Percentiles rank a stretch among this genome's conserved stretches.
Evolutionary conservation across 2,888 invertebrate genomes (phyloP).

Genomic region (Cephalotes varians): DNA sequence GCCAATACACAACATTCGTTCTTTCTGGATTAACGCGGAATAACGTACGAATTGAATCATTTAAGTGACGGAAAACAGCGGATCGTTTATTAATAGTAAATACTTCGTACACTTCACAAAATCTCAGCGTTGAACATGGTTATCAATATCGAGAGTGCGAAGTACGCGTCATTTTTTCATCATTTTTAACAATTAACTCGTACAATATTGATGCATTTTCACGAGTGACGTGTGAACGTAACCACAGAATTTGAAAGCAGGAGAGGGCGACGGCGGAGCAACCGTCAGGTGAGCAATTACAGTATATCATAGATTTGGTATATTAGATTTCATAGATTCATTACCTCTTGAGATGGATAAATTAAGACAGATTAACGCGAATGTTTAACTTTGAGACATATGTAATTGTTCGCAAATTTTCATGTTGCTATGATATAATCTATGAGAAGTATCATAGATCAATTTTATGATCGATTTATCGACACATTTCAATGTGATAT

Average conservation of each 20-base stretch:
- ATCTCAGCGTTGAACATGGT: not conserved
- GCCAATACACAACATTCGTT: not conserved
- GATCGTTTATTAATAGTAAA: not conserved
- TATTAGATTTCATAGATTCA: not conserved
- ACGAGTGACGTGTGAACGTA: not conserved
- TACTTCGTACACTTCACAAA: too few relatives aligned
- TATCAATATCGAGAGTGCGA: too few relatives aligned
- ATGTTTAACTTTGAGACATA: not conserved
- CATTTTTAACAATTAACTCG: not conserved
- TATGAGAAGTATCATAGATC: too few relatives aligned
- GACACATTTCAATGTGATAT: not conserved
- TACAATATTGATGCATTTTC: not conserved
- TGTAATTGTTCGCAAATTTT: not conserved
- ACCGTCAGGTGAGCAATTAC: slow-evolving; percentile 7
- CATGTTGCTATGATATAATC: too few relatives aligned
- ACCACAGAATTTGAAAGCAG: not conserved
- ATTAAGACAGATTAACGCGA: not conserved
- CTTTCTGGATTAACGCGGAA: not conserved
- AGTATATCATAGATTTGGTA: too few relatives aligned
- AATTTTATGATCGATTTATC: not conserved
- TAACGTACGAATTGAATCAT: not conserved
- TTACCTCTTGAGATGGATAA: not conserved
- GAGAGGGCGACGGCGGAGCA: not conserved
- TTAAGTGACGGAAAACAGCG: not conserved
- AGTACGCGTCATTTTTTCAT: too few relatives aligned